phyloP scores from a whole-genome alignment of 2,113 vertebrate species.

The Apodemus speciosus region DNA sequence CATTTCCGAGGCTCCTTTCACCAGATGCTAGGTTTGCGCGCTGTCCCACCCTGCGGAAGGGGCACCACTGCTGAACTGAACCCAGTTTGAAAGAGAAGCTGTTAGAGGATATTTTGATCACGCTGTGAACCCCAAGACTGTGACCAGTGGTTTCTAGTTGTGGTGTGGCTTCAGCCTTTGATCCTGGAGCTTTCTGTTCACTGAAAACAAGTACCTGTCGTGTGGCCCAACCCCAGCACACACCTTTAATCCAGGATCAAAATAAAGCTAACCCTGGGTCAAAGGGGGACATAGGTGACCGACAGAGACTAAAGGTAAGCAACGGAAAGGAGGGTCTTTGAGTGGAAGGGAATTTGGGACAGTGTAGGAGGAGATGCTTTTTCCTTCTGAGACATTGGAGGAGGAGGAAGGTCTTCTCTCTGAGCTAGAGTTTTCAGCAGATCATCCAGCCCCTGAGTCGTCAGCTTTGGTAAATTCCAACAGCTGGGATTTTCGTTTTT shows the following conservation, averaged over 20 bases:
- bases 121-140: neutral
- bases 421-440: neutral
- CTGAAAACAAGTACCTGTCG: neutral
- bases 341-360: neutral
- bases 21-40: neutral
- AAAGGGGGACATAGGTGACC: neutral
- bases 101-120: neutral
- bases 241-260: neutral
- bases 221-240: neutral
- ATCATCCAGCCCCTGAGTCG: neutral
- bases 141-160: neutral
- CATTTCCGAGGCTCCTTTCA: neutral
- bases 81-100: neutral
- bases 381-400: neutral
- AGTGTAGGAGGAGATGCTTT: neutral
- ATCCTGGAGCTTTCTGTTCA: no score
- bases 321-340: neutral
- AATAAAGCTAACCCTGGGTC: neutral
- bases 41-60: neutral
- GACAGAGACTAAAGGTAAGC: neutral
- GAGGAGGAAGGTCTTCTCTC: neutral
- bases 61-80: neutral
- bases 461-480: neutral
- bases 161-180: neutral
- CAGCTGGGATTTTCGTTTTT: neutral